phyloP scores from a whole-genome alignment of 2,888 invertebrate species.

The Eumerus sabulonum region DNA sequence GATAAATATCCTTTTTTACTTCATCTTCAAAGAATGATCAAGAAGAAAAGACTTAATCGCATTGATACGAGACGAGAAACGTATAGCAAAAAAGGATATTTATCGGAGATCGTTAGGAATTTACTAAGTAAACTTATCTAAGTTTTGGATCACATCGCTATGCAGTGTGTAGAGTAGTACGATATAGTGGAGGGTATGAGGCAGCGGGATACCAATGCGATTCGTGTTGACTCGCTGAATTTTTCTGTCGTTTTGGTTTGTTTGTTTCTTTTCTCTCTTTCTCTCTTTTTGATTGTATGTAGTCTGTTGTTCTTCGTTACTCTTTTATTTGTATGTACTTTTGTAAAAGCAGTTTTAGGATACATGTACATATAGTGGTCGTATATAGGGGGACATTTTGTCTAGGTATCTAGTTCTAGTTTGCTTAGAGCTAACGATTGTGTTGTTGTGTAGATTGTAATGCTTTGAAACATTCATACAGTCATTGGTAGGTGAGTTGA shows the following conservation, averaged over 20 bases:
- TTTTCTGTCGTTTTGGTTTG: no score
- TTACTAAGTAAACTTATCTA: conserved; percentile 63
- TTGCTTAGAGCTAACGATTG: conserved; percentile 33
- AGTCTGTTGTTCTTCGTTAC: no score
- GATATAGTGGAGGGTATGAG: no score
- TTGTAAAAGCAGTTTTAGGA: no score
- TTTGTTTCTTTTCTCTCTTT: no score
- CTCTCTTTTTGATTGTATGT: no score
- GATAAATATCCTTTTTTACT: conserved; percentile 68
- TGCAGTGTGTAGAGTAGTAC: no score
- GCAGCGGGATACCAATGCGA: neutral
- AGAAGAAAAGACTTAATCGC: conserved; percentile 69
- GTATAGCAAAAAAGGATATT: conserved; percentile 68
- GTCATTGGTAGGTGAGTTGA: no score
- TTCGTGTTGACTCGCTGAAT: conserved; percentile 1
- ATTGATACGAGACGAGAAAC: conserved; percentile 55
- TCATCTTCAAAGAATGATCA: conserved; percentile 61
- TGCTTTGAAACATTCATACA: no score
- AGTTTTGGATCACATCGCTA: conserved; percentile 35
- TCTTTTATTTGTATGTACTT: no score
- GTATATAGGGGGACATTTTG: no score
- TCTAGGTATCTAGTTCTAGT: conserved; percentile 20
- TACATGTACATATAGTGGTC: no score
- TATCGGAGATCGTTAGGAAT: conserved; percentile 67
- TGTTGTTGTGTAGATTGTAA: conserved; percentile 21